Evolutionary conservation across 2,888 invertebrate species (phyloP).

Genomic region (Gandaritis pyraliata): DNA sequence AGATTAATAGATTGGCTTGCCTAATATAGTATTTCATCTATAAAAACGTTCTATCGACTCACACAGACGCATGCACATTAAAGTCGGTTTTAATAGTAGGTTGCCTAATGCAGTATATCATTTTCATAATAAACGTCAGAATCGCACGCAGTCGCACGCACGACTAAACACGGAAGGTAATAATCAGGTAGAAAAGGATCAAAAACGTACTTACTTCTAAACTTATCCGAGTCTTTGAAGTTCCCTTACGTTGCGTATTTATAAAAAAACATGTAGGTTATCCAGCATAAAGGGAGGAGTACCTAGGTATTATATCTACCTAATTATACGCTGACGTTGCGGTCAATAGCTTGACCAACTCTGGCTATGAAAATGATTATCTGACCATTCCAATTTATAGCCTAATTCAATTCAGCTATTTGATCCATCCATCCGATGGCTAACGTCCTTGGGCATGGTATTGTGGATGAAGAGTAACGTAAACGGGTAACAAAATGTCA

Average conservation of each 20-base stretch:
- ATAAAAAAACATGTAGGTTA: background rate
- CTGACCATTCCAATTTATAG: no score
- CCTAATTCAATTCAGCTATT: no score
- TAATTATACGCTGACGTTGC: no score
- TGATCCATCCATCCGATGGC: no score
- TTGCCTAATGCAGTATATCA: constrained; percentile 23
- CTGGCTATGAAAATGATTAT: no score
- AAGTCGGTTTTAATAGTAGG: constrained; percentile 18
- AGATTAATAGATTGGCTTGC: constrained; percentile 8
- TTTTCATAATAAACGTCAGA: constrained; percentile 31
- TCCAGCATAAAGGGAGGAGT: no score
- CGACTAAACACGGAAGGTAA: constrained; percentile 7
- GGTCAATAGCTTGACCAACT: no score
- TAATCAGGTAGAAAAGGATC: constrained; percentile 16
- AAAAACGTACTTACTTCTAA: constrained; percentile 6
- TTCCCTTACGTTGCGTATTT: background rate
- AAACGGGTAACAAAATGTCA: no score
- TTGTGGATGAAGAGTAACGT: no score
- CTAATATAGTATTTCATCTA: constrained; percentile 13
- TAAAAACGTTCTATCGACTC: constrained; percentile 2
- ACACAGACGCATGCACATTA: constrained; percentile 8
- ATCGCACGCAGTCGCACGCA: constrained; percentile 19
- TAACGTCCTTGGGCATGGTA: no score
- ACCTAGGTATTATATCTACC: no score
- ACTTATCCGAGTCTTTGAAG: background rate